Evolutionary conservation across 2,888 invertebrate species (phyloP), one percentile per base, ranked within the genome.

Genomic region (Plebejus anna): DNA sequence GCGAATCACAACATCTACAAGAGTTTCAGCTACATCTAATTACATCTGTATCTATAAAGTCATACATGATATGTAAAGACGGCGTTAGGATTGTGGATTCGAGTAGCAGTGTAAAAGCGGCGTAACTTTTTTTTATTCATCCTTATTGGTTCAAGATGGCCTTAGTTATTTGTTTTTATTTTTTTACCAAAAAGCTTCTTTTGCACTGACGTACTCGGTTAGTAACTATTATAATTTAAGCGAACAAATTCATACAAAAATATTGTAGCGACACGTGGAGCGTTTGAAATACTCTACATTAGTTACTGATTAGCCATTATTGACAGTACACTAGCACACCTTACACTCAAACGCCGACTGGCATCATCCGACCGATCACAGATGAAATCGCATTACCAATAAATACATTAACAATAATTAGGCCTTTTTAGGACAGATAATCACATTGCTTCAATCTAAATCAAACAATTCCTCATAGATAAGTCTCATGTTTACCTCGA

Each of bases 341-440:
- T 71, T 36, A 61, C 28, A 66, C 32, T 16, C 66, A 36, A 66
- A 66, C 66, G 13, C 32, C 66, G 32, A 61, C 61, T 61, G 61
- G 61, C 59, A 61, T 28, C 78, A 86, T 84, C 86, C 81, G 83
- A 86, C 85, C 88, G 86, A 91, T 91, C 90, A 91, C 91, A 92
- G 90, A 86, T 82, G 81, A 88, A 88, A 86, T 87, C 90, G 88
- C 89, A 71, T 88, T 90, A 90, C 86, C 84, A 89, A 88, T 90
- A 90, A 90, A 90, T 90, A 91, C 85, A 89, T 89, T 94, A 91
- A 89, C 86, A 90, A 90, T 92, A 93, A 91, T 94, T 94, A 94
- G 93, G 93, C 93, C 93, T 89, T 93, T 89, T 89, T 91, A 92
- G 93, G 92, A 92, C 91, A 92, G 90, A 90, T 90, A 90, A 92